Percentiles rank a stretch among this genome's conserved stretches.
These are phyloP conservation scores for Acrocephalus arundinaceus DNA, from an alignment of 2,113 vertebrate genomes.

Conservation along the genomic window DNA sequence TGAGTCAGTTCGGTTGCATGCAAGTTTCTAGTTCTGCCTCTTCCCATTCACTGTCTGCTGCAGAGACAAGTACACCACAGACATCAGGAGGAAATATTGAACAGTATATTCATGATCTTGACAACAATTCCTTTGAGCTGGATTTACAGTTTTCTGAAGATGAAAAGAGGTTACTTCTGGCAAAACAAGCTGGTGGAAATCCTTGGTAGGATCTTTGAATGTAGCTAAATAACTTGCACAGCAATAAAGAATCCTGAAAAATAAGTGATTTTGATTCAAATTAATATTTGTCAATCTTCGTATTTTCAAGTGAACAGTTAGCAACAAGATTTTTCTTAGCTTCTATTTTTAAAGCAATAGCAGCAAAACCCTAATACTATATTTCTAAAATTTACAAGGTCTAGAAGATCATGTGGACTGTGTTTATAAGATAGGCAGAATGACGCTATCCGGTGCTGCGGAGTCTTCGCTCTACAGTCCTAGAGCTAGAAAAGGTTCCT, in stretches of 20 bases:
- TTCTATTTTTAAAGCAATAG: neutral
- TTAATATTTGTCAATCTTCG: neutral
- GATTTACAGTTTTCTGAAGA: slow-evolving; percentile 95
- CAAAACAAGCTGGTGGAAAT: slow-evolving; percentile 93
- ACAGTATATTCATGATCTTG: slow-evolving; percentile 97
- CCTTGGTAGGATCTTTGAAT: slow-evolving; percentile 83
- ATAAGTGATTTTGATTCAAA: neutral
- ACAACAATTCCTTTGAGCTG: slow-evolving; percentile 97
- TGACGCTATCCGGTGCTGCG: neutral
- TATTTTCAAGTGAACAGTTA: neutral
- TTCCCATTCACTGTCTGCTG: slow-evolving; percentile 81
- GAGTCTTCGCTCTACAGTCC: neutral
- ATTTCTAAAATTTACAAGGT: neutral
- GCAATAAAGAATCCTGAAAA: neutral
- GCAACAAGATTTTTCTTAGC: neutral
- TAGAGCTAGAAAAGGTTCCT: neutral
- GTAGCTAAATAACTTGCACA: neutral
- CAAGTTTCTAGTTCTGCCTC: slow-evolving; percentile 91
- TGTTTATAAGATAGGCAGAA: neutral
- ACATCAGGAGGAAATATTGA: slow-evolving; percentile 93
- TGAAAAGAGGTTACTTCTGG: slow-evolving; percentile 91
- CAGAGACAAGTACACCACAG: slow-evolving; percentile 78
- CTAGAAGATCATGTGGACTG: neutral
- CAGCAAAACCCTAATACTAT: neutral
- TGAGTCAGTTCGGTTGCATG: slow-evolving; percentile 99